Conservation (phyloP, 2,113 vertebrate species). For the Actenoides hombroni region DNA sequence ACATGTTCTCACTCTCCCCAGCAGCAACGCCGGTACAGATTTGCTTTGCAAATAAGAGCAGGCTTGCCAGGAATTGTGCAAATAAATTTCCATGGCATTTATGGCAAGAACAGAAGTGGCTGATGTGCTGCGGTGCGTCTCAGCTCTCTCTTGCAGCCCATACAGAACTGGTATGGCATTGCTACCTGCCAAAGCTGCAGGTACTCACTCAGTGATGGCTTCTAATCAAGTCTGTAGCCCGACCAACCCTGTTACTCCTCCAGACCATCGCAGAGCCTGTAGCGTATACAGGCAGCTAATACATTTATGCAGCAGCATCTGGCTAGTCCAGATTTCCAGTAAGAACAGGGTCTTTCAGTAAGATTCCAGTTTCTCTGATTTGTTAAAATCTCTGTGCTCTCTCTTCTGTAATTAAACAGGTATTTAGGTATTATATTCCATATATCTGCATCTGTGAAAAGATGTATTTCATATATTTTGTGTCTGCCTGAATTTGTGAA, state of each 20-base stretch:
- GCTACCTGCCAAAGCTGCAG: neutral
- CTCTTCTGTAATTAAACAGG: neutral
- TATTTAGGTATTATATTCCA: neutral
- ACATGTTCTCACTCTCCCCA: neutral
- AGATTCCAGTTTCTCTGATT: neutral
- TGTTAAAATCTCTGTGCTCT: neutral
- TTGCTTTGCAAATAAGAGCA: constrained; percentile 13
- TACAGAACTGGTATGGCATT: neutral
- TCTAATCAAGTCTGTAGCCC: neutral
- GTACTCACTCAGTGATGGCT: neutral
- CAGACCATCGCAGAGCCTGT: neutral
- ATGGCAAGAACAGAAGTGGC: neutral
- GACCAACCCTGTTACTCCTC: neutral
- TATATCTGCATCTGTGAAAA: neutral
- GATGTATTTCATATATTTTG: neutral
- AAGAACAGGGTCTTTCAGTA: constrained; percentile 5
- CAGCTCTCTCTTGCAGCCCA: neutral
- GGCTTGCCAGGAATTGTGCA: neutral
- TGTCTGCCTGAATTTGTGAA: neutral
- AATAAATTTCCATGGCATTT: neutral
- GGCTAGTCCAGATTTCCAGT: neutral
- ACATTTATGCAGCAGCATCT: constrained; percentile 2
- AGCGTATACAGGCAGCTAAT: neutral
- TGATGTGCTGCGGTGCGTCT: neutral
- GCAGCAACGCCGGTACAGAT: neutral